Percentiles rank a stretch among this genome's conserved stretches.
Evolutionary conservation across 2,797 vertebrate species (phyloP).

Genomic region (Diplodus puntazzo): DNA sequence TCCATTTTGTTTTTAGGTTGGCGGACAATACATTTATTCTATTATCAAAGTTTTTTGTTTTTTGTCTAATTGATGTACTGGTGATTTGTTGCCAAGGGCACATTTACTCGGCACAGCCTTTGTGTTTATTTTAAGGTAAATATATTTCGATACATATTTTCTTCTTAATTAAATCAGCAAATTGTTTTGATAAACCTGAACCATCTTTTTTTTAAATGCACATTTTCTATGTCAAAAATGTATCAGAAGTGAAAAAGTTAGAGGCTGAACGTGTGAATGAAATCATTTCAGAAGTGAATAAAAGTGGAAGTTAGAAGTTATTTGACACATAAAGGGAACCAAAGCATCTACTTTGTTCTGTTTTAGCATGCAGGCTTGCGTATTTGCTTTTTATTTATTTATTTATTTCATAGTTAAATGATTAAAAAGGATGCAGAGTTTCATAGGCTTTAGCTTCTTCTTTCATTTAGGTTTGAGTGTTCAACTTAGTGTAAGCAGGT

Average conservation of each 20-base stretch:
- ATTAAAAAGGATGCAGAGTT: background rate
- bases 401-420: too few relatives aligned
- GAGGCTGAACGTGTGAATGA: background rate
- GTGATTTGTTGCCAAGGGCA: background rate
- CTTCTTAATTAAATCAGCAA: background rate
- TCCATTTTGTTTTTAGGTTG: background rate
- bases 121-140: background rate
- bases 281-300: background rate
- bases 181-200: background rate
- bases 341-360: too few relatives aligned
- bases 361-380: background rate
- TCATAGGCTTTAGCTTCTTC: background rate
- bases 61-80: background rate
- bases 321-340: background rate
- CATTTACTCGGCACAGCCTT: background rate
- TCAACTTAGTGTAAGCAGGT: background rate
- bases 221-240: background rate
- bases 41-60: background rate
- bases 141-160: background rate
- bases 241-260: background rate
- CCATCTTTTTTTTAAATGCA: background rate
- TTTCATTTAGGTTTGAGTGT: background rate
- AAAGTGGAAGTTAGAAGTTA: background rate
- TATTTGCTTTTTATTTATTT: too few relatives aligned
- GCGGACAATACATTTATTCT: background rate